phyloP scores from a whole-genome alignment of 2,888 invertebrate species.

The Coelogynopora nodosa region DNA sequence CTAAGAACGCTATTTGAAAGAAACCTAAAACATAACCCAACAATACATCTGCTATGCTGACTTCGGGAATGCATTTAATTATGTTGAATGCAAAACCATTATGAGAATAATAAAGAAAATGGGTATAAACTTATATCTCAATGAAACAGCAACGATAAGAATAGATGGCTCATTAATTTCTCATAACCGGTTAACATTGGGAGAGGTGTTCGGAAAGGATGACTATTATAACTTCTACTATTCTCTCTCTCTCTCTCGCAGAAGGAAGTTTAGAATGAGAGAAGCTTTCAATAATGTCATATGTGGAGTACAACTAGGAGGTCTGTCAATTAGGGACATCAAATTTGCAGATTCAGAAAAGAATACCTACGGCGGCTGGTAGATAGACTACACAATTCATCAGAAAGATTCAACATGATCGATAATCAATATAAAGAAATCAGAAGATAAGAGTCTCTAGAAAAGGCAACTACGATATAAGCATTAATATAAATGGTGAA shows the following conservation, averaged over 20 bases:
- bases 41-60: not conserved
- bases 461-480: not conserved
- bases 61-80: not conserved
- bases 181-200: not conserved
- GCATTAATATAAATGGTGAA: not conserved
- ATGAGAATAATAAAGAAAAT: not conserved
- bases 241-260: not conserved
- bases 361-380: not conserved
- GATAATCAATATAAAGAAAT: not conserved
- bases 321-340: not conserved
- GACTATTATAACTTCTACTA: not conserved
- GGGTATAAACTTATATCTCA: not conserved
- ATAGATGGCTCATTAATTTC: not conserved
- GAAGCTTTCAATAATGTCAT: not conserved
- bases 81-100: not conserved
- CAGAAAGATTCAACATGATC: not conserved
- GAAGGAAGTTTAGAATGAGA: not conserved
- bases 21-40: not conserved
- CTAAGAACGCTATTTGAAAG: not conserved
- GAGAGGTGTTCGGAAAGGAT: not conserved
- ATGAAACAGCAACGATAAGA: not conserved
- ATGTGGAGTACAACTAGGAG: not conserved
- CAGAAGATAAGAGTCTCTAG: not conserved
- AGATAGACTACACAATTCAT: not conserved
- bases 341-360: not conserved